Percentiles rank a stretch among this genome's conserved stretches.
Conservation (phyloP, 2,888 invertebrate genomes). For the Eupithecia vulgata region DNA sequence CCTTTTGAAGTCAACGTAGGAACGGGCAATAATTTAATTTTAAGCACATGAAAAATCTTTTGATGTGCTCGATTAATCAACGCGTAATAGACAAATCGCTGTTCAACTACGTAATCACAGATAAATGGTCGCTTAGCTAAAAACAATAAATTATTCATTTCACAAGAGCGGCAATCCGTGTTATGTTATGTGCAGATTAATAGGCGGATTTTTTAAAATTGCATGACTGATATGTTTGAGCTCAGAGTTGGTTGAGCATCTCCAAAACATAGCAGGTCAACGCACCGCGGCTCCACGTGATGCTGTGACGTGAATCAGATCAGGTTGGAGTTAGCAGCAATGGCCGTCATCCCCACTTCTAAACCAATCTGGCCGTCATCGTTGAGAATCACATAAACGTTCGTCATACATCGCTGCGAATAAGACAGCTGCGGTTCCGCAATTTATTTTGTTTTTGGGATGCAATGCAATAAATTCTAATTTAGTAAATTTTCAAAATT, state of each 20-base stretch:
- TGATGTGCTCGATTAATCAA: slow-evolving; percentile 49
- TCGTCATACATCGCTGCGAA: slow-evolving; percentile 54
- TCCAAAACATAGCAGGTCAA: slow-evolving; percentile 80
- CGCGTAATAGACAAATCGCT: slow-evolving; percentile 55
- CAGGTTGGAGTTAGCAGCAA: slow-evolving; percentile 51
- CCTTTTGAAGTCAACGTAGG: not conserved
- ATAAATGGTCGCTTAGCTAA: slow-evolving; percentile 56
- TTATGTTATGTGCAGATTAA: slow-evolving; percentile 58
- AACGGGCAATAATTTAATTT: slow-evolving; percentile 4
- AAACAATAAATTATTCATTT: slow-evolving; percentile 58
- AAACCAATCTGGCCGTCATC: slow-evolving; percentile 61
- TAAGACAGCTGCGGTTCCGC: slow-evolving; percentile 36
- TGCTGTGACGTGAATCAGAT: slow-evolving; percentile 65
- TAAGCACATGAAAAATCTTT: slow-evolving; percentile 15
- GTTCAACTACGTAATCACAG: slow-evolving; percentile 53
- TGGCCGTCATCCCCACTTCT: slow-evolving; percentile 60
- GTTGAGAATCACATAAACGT: slow-evolving; percentile 40
- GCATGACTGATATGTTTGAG: slow-evolving; percentile 56
- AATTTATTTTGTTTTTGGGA: slow-evolving; percentile 36
- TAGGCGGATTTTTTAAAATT: slow-evolving; percentile 54
- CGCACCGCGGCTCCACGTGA: slow-evolving; percentile 75
- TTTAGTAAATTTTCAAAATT: not conserved
- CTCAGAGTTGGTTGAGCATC: slow-evolving; percentile 61
- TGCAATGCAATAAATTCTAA: slow-evolving; percentile 1
- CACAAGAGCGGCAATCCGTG: slow-evolving; percentile 45